Base-by-base conservation (phyloP, 2,113 vertebrate species). In the Arvicanthis niloticus region DNA sequence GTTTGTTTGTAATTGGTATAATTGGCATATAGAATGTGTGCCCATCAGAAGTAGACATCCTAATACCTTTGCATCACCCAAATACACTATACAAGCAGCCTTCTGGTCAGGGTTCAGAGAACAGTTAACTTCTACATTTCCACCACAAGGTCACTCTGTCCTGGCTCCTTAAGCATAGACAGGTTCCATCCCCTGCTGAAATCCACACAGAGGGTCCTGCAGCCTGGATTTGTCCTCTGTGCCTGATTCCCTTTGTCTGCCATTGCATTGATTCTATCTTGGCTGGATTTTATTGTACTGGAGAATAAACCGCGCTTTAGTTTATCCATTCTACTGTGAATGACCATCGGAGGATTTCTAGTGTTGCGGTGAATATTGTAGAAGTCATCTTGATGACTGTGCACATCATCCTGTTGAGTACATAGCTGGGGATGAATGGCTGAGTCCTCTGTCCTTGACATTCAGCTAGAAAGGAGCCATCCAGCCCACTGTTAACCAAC, bases 71-170 rank as follows among this genome's bases (percentile, higher is more conserved):
- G 68, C n/a, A 16, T 60, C 48, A 7, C 26, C 60, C 11, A 72
- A 67, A 51, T n/a, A 68, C 78, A 88, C 45, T 60, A 53, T 13
- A 53, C 34, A 42, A 42, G 62, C 15, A 56, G 7, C 13, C 80
- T 31, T 60, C 31, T 10, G 40, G 48, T 88, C 24, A 70, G 45
- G 72, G 45, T n/a, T 42, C 16, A 7, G 37, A 76, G 58, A 37
- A 29, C 7, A 60, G 37, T 6, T 37, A 26, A 3, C 37, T 10
- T 60, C 58, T 24, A 7, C 12, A 15, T 75, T 34, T 21, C 45
- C 7, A 6, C 13, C 1, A 5, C 13, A 19, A 7, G 9, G 34
- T 12, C 31, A 40, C 5, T 12, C 53, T 26, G 2, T n/a, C 67
- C 62, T 31, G 68, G 73, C 37, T 40, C 10, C 34, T 70, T 3